Percentiles rank a stretch among this genome's conserved stretches.
Conservation (phyloP, 2,113 vertebrate species). For the Tenrec ecaudatus region DNA sequence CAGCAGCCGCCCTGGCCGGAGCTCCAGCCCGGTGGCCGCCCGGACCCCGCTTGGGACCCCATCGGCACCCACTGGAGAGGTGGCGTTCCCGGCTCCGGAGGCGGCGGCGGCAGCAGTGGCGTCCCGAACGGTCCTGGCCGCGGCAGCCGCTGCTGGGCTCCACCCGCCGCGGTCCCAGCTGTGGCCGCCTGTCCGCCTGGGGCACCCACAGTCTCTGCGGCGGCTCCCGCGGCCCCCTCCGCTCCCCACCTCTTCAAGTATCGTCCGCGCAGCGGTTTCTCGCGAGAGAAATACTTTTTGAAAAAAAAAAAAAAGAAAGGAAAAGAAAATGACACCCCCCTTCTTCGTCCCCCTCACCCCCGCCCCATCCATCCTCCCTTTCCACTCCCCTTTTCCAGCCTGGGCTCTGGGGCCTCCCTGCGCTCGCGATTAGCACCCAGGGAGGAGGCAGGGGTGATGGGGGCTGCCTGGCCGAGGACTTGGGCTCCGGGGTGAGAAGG, state of each 20-base stretch:
- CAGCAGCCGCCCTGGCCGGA: slow-evolving; percentile 56
- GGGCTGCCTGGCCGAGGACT: slow-evolving; percentile 49
- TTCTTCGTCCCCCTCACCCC: slow-evolving; percentile 80
- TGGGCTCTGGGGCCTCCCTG: slow-evolving; percentile 68
- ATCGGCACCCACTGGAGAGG: slow-evolving; percentile 80
- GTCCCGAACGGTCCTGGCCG: slow-evolving; percentile 62
- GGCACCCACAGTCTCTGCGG: slow-evolving; percentile 73
- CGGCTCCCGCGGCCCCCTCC: slow-evolving; percentile 75
- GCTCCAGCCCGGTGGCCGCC: slow-evolving; percentile 50
- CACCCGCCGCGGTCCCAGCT: slow-evolving; percentile 77
- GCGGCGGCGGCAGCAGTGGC: slow-evolving; percentile 70
- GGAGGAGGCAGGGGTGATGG: slow-evolving; percentile 64
- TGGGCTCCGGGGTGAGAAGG: not conserved
- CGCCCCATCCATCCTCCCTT: slow-evolving; percentile 79
- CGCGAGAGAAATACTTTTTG: slow-evolving; percentile 86
- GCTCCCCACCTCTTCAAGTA: slow-evolving; percentile 85
- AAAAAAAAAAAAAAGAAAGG: slow-evolving; percentile 46
- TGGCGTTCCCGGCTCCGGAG: slow-evolving; percentile 67
- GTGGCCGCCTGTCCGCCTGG: slow-evolving; percentile 70
- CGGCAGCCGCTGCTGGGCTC: slow-evolving; percentile 73
- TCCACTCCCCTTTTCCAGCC: slow-evolving; percentile 81
- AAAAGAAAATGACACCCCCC: slow-evolving; percentile 82
- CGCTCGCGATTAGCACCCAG: slow-evolving; percentile 45
- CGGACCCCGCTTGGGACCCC: slow-evolving; percentile 51
- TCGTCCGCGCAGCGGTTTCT: slow-evolving; percentile 86